Base-by-base conservation (phyloP, 2,797 vertebrate species). In the Lophius americanus region DNA sequence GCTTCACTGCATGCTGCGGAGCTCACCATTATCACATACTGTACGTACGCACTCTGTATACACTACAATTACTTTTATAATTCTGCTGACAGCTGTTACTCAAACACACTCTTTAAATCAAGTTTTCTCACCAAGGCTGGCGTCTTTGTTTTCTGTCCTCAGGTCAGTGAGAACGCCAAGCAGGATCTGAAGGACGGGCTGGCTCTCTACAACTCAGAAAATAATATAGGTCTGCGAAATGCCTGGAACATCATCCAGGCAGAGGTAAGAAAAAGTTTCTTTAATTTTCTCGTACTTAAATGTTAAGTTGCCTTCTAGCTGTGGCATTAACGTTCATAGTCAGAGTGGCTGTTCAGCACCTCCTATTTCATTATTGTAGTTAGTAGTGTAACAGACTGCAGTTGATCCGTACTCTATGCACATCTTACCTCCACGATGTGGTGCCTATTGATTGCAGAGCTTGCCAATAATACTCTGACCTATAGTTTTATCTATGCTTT, bases 231-330 rank as follows among this genome's bases (percentile, higher is more conserved):
- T 55, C 92, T 99, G 83, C 95, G 96, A 88, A 99, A 99, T 0
- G 98, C 98, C 49, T 99, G 98, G 98, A 99, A 99, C 91, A 99
- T 99, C 87, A 98, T 99, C 84, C 98, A 99, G 91, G 97, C 97
- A 3, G 98, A 99, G 96, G 98, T 98, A 84, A 53, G 85, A 10
- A 44, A 38, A 44, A 44, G 9, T 44, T 44, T 4, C 3, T 44
- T 23, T 23, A 23, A 23, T 23, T 23, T 23, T 23, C 23, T 23
- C 23, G 23, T 23, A 23, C 23, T 44, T 44, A 6, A 42, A 42
- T 42, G 41, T 42, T 42, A 42, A 42, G 10, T 10, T 75, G 62
- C 64, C 71, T 37, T 57, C 44, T 59, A 10, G 61, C 44, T 23
- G 42, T 7, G 49, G 37, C 50, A 39, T 75, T 76, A 82, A 70